Evolutionary conservation across 2,888 invertebrate genomes (phyloP), one percentile per base, ranked within the genome.

Genomic region (Ormyrus nitidulus): DNA sequence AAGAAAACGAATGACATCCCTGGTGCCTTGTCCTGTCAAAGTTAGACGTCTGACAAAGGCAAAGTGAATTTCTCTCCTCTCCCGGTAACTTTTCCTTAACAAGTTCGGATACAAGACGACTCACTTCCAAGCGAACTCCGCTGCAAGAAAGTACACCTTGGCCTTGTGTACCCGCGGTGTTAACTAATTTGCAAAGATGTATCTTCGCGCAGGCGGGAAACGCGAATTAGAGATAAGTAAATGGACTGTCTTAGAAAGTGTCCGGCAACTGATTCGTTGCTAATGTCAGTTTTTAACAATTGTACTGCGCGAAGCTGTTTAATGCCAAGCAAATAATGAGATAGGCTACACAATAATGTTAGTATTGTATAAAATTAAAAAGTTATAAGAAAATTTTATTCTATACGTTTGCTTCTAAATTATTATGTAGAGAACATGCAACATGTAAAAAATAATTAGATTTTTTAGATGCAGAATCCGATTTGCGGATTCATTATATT

Each of bases 1-100:
- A 71, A 59, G 49, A 49, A 51, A 56, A 53, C 51, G 19, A 62
- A 71, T 46, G 70, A 71, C 59, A 11, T 34, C 49, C 34, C 5
- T n/a, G 56, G 5, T 34, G 7, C 46, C 66, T 61, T 54, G 53
- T 59, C 56, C 61, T 61, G 49, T 62, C 72, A 56, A 73, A 73
- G 53, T 68, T 53, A 46, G 65, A 78, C 62, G 62, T 78, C 61
- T 62, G 68, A 73, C 68, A 78, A 73, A 73, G 59, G 68, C 54
- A 34, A 73, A 78, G 73, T 54, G 61, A 72, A 73, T 56, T 78
- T 62, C 46, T 10, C n/a, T 11, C 48, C 71, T 51, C 65, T 19
- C 19, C 19, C 66, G 65, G 68, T 72, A 78, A 73, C 78, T 78
- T 73, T 72, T 78, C 62, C 59, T 72, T 77, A 69, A 62, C 69